Conservation (phyloP, 2,797 vertebrate genomes). For the Onychomys leucogaster region DNA sequence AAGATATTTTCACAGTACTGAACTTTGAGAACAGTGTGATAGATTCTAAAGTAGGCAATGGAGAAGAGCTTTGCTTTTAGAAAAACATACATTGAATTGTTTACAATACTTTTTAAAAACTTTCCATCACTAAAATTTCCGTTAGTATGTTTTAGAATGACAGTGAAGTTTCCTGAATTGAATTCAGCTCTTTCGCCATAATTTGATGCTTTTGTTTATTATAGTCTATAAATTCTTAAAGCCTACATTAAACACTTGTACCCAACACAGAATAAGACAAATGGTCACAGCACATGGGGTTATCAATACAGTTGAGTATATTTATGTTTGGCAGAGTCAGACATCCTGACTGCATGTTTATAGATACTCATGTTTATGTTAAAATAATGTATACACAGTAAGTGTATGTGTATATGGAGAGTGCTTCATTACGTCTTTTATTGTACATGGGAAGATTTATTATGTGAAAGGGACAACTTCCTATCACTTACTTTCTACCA, state of each 20-base stretch:
- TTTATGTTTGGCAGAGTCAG: conserved; percentile 70
- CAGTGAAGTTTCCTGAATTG: neutral
- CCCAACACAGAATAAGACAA: conserved; percentile 65
- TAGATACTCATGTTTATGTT: conserved; percentile 75
- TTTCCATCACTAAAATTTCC: neutral
- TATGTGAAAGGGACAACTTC: conserved; percentile 55
- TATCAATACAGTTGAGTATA: conserved; percentile 76
- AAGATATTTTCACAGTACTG: neutral
- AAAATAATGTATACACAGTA: conserved; percentile 75
- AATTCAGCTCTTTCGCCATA: conserved; percentile 29
- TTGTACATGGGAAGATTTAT: conserved; percentile 66
- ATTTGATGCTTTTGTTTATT: conserved; percentile 51
- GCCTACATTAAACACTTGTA: conserved; percentile 59
- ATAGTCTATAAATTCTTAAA: conserved; percentile 51
- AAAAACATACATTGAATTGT: neutral
- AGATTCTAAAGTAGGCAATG: neutral
- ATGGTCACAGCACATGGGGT: conserved; percentile 52
- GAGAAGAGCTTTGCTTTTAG: neutral
- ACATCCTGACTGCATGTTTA: conserved; percentile 76
- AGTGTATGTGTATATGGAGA: conserved; percentile 68
- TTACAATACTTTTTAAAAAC: conserved; percentile 1
- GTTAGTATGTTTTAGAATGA: neutral
- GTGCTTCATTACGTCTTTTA: conserved; percentile 61
- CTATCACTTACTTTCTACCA: conserved; percentile 52
- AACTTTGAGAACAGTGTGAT: neutral